Evolutionary conservation across 64 coral and sea anemone species (phyloP), one percentile per base, ranked within the genome.

Genomic region (Platygyra sinensis): DNA sequence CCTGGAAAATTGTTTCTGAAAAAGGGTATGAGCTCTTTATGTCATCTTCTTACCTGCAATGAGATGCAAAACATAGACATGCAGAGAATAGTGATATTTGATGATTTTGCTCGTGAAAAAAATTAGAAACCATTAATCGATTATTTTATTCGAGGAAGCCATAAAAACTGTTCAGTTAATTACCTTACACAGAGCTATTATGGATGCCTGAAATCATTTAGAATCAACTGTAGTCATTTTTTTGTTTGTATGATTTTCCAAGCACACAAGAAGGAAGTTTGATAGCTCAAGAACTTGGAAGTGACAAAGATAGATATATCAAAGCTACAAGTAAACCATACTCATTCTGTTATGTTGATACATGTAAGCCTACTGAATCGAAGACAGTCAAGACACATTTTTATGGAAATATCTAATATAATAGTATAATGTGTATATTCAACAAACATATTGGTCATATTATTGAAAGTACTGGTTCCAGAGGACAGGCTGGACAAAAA

Each of bases 91-190:
- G 33, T 19, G 22, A 28, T 83, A 51, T 83, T 83, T 32, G 80
- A 83, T 63, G 50, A 27, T 63, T 83, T 83, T 31, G 30, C 54
- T n/a, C 74, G 63, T 55, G 22, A 59, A 24, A 84, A 75, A 29
- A 83, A 83, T 20, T 22, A 87, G 52, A 87, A 75, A 25, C 33
- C n/a, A 8, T 7, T 63, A 6, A 65, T 78, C 50, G 73, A 49
- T 32, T 89, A 89, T 57, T 89, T 89, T 57, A 89, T 89, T n/a
- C 13, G 42, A n/a, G 87, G 74, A 12, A 14, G 87, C 29, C 73
- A 89, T 63, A 79, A 89, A 39, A 89, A 79, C 25, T 80, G 30
- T 19, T 15, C 1, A 20, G 74, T 80, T 30, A 89, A 80, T 11
- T 79, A 89, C 30, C 30, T 89, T 0, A 17, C n/a, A 39, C 52